Conservation (phyloP, 2,797 vertebrate species). For the Anableps anableps region DNA sequence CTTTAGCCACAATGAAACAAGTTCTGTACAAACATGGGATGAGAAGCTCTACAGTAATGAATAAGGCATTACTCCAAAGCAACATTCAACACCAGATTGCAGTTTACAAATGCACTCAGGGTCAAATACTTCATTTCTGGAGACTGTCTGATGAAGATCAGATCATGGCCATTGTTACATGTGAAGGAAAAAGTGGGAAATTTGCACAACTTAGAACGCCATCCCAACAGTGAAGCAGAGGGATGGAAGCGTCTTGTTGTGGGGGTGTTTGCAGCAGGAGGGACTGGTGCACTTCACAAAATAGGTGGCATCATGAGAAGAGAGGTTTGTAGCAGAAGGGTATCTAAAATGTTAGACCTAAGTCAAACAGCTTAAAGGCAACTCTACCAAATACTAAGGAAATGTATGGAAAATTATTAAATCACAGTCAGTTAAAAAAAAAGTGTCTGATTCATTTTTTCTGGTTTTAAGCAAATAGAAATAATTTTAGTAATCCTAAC, state of each 20-base stretch:
- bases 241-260: neutral
- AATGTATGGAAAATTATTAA: neutral
- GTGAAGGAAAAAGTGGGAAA: neutral
- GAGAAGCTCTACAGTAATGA: neutral
- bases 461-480: too few relatives aligned
- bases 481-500: neutral
- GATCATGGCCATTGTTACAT: neutral
- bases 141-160: neutral
- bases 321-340: neutral
- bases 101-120: neutral
- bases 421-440: neutral
- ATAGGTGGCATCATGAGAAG: neutral
- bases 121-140: neutral
- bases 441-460: neutral
- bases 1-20: neutral
- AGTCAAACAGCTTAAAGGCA: neutral
- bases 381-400: neutral
- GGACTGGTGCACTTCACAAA: neutral
- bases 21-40: neutral
- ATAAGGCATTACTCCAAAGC: neutral
- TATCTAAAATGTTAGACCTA: neutral
- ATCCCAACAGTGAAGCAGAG: neutral
- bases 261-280: neutral
- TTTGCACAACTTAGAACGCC: neutral
- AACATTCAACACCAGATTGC: neutral